A percentile compares a stretch with the other conserved stretches of the same genome.
These are phyloP conservation scores for Drosophila mimica DNA, from an alignment of 2,888 invertebrate genomes.

Conservation along the genomic window DNA sequence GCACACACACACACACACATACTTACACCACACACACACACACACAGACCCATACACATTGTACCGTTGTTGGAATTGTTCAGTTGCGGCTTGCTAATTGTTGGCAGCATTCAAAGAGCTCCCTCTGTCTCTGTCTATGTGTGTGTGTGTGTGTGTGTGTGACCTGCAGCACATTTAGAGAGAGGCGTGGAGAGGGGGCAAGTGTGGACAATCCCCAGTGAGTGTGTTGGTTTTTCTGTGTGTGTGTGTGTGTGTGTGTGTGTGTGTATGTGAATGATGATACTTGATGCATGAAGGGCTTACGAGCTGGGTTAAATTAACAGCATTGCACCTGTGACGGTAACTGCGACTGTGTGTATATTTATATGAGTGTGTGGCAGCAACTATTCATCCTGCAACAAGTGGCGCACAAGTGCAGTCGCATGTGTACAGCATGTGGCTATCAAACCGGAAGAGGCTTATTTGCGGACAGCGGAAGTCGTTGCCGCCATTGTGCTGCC, in stretches of 20 bases:
- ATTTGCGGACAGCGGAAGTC: constrained; percentile 64
- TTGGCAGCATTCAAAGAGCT: constrained; percentile 24
- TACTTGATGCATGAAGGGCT: constrained; percentile 41
- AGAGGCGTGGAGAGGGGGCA: background rate
- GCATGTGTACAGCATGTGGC: constrained; percentile 35
- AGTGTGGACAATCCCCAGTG: constrained; percentile 6
- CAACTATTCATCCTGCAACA: constrained; percentile 15
- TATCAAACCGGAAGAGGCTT: constrained; percentile 62
- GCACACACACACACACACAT: constrained; percentile 36
- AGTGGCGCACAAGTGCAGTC: constrained; percentile 6
- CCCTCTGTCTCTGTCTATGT: background rate
- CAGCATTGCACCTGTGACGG: background rate
- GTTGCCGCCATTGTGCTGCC: constrained; percentile 27
- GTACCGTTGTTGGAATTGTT: constrained; percentile 24
- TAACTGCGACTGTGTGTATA: constrained; percentile 6
- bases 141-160: background rate
- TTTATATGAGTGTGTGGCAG: background rate
- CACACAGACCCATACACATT: constrained; percentile 29
- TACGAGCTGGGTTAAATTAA: constrained; percentile 27
- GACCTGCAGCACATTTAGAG: constrained; percentile 30
- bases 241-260: constrained; percentile 2
- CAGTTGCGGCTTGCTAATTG: constrained; percentile 63
- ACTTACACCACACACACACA: constrained; percentile 27
- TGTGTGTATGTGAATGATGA: constrained; percentile 7
- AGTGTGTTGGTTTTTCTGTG: background rate